Evolutionary conservation across 2,797 vertebrate species (phyloP).

Genomic region (Pyrocephalus nanus): DNA sequence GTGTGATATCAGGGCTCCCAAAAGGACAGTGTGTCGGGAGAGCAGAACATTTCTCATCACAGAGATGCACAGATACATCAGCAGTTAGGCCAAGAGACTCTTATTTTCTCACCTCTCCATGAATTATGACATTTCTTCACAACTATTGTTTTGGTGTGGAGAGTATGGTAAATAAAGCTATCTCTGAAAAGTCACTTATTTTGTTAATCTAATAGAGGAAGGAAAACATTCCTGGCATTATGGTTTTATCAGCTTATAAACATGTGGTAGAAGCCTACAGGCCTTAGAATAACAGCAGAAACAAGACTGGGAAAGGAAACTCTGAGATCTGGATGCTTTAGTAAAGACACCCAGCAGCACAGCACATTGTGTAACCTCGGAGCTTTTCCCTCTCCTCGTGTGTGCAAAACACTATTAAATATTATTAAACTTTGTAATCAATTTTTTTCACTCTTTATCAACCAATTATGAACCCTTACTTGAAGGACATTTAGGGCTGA

Average conservation of each 20-base stretch:
- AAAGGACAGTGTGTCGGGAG: not conserved
- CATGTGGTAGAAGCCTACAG: slow-evolving; percentile 4
- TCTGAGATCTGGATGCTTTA: slow-evolving; percentile 17
- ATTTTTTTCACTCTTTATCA: not conserved
- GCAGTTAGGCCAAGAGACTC: fast-evolving
- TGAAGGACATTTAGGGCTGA: not conserved
- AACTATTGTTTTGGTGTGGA: not conserved
- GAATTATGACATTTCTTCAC: not conserved
- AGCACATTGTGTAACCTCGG: not conserved
- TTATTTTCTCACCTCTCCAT: not conserved
- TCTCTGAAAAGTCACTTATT: slow-evolving; percentile 46
- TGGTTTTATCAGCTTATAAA: slow-evolving; percentile 64
- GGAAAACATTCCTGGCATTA: slow-evolving; percentile 56
- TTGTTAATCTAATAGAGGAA: slow-evolving; percentile 35
- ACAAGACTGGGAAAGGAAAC: slow-evolving; percentile 34
- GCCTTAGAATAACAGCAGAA: slow-evolving; percentile 38
- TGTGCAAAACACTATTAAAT: not conserved
- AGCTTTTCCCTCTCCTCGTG: not conserved
- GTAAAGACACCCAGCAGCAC: not conserved
- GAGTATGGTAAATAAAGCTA: not conserved
- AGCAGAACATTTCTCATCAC: not conserved
- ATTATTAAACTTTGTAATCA: not conserved
- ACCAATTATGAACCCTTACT: not conserved
- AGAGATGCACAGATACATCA: not conserved
- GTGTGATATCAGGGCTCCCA: not conserved